phyloP scores from a whole-genome alignment of 2,888 invertebrate species.

The Tachina fera region DNA sequence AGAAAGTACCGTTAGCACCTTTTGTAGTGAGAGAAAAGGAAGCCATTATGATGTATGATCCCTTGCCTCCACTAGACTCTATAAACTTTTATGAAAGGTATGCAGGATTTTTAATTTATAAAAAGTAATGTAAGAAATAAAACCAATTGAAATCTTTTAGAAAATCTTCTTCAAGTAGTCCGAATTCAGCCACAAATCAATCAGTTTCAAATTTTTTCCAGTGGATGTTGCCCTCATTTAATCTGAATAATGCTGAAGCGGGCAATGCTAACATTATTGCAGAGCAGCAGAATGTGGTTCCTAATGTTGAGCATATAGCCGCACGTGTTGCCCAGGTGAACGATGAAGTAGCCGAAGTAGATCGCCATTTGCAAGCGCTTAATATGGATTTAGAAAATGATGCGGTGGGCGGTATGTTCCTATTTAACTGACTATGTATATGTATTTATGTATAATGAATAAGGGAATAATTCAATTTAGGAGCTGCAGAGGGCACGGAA shows the following conservation, averaged over 20 bases:
- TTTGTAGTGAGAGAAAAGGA: slow-evolving; percentile 82
- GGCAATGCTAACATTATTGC: slow-evolving; percentile 71
- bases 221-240: slow-evolving; percentile 88
- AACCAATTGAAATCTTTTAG: slow-evolving; percentile 69
- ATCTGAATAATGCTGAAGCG: slow-evolving; percentile 78
- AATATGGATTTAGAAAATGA: slow-evolving; percentile 76
- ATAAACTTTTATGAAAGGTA: slow-evolving; percentile 88
- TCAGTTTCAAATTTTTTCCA: slow-evolving; percentile 87
- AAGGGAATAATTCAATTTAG: slow-evolving; percentile 12
- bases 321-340: slow-evolving; percentile 71
- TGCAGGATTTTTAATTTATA: not conserved
- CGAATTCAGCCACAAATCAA: slow-evolving; percentile 78
- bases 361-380: slow-evolving; percentile 75
- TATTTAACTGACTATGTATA: not conserved
- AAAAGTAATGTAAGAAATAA: not conserved
- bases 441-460: not conserved
- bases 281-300: slow-evolving; percentile 70
- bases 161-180: slow-evolving; percentile 80
- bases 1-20: slow-evolving; percentile 82
- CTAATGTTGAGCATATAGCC: slow-evolving; percentile 70
- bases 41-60: slow-evolving; percentile 89
- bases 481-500: slow-evolving; percentile 79
- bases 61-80: slow-evolving; percentile 90
- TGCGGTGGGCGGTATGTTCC: slow-evolving; percentile 71
- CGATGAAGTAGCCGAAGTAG: slow-evolving; percentile 76